Evolutionary conservation across 2,888 invertebrate species (phyloP).

Genomic region (Rotaria socialis): DNA sequence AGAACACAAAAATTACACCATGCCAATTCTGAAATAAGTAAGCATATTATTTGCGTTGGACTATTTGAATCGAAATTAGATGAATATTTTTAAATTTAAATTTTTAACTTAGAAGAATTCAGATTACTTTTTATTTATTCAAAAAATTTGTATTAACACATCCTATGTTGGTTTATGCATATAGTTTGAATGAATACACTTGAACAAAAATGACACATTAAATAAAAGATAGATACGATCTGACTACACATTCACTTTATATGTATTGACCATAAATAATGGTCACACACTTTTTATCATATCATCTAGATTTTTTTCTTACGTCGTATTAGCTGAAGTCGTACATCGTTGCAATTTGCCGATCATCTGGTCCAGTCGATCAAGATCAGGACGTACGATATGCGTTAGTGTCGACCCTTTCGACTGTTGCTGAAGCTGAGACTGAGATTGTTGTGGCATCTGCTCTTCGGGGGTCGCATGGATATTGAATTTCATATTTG

Average conservation of each 20-base stretch:
- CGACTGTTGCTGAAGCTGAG: not conserved
- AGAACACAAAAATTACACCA: not conserved
- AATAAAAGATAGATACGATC: not conserved
- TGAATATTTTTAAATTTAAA: not conserved
- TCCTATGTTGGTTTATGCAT: not conserved
- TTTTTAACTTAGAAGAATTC: conserved; percentile 6
- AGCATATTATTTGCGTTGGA: not conserved
- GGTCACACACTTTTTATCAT: not conserved
- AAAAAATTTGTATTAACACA: not conserved
- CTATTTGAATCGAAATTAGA: no score
- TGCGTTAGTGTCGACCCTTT: not conserved
- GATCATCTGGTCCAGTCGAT: conserved; percentile 10
- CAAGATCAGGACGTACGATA: conserved; percentile 9
- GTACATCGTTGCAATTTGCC: not conserved
- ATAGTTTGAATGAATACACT: not conserved
- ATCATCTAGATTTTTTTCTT: not conserved
- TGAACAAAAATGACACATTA: not conserved
- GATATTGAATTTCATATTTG: conserved; percentile 29
- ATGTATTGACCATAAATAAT: not conserved
- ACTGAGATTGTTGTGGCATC: not conserved
- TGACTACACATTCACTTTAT: not conserved
- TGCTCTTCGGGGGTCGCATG: not conserved
- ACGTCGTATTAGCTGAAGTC: conserved; percentile 13
- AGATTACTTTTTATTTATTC: not conserved
- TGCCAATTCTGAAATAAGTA: not conserved